Conservation (phyloP, 2,888 invertebrate genomes). For the Pollenia amentaria region DNA sequence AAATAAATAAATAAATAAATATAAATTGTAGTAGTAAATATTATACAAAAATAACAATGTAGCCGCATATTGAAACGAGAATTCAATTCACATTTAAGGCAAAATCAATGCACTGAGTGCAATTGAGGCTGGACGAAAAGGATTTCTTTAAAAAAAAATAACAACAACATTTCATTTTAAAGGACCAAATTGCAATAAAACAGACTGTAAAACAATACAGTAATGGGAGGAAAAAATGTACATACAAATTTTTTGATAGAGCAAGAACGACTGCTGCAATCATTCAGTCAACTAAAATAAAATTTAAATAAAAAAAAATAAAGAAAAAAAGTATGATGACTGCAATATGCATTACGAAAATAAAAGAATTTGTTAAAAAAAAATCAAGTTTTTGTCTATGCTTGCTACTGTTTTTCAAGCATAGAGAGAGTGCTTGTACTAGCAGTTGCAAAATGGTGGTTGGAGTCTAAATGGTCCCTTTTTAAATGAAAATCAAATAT, state of each 20-base stretch:
- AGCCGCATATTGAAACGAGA: slow-evolving; percentile 62
- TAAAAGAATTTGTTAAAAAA: not conserved
- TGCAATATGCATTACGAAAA: slow-evolving; percentile 36
- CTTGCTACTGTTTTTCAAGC: slow-evolving; percentile 24
- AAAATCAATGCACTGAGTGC: slow-evolving; percentile 48
- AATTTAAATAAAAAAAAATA: slow-evolving; percentile 18
- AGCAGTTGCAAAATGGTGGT: slow-evolving; percentile 13
- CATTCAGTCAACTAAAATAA: slow-evolving; percentile 62
- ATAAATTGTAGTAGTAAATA: slow-evolving; percentile 47
- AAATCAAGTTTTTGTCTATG: slow-evolving; percentile 28
- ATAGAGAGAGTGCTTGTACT: not conserved
- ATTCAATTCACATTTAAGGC: slow-evolving; percentile 48
- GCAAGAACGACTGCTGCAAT: slow-evolving; percentile 9
- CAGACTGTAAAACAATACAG: slow-evolving; percentile 36
- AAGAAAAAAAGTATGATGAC: slow-evolving; percentile 39
- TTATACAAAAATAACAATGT: slow-evolving; percentile 72
- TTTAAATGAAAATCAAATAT: slow-evolving; percentile 68
- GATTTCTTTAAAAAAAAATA: slow-evolving; percentile 35
- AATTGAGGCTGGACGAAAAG: slow-evolving; percentile 41
- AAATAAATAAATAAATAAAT: slow-evolving; percentile 60
- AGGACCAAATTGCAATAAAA: slow-evolving; percentile 50
- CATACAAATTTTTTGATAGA: slow-evolving; percentile 15
- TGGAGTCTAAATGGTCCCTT: slow-evolving; percentile 40
- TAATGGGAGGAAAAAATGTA: not conserved
- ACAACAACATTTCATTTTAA: slow-evolving; percentile 46